Evolutionary conservation across 2,888 invertebrate species (phyloP).

Genomic region (Hyposoter didymator): DNA sequence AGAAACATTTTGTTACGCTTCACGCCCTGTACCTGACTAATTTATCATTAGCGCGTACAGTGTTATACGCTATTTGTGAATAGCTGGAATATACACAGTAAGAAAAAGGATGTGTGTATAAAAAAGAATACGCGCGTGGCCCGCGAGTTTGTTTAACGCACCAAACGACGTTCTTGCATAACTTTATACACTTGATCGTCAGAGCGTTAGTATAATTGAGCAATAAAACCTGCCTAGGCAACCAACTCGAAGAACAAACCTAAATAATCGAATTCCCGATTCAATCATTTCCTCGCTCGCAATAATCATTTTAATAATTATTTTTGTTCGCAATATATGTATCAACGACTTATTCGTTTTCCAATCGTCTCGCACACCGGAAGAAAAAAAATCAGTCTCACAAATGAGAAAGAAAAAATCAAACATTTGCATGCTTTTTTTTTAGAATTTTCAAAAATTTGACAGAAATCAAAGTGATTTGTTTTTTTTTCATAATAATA

Average conservation of each 20-base stretch:
- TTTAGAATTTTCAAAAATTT: background rate
- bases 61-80: slow-evolving; percentile 20
- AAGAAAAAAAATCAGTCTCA: too few species aligned
- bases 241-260: slow-evolving; percentile 8
- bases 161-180: slow-evolving; percentile 50
- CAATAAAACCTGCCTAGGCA: slow-evolving; percentile 51
- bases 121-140: slow-evolving; percentile 7
- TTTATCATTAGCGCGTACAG: slow-evolving; percentile 50
- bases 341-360: background rate
- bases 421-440: background rate
- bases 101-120: background rate
- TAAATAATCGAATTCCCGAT: slow-evolving; percentile 35
- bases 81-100: background rate
- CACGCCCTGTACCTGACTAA: slow-evolving; percentile 49
- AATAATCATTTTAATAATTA: background rate
- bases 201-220: slow-evolving; percentile 57
- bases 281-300: slow-evolving; percentile 10
- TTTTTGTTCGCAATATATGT: background rate
- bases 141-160: slow-evolving; percentile 48
- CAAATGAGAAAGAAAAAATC: too few species aligned
- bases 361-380: background rate
- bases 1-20: slow-evolving; percentile 59
- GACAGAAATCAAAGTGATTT: background rate
- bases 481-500: background rate
- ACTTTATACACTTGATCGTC: slow-evolving; percentile 38